phyloP scores from a whole-genome alignment of 2,888 invertebrate genomes.

The Oeneis ivallda region DNA sequence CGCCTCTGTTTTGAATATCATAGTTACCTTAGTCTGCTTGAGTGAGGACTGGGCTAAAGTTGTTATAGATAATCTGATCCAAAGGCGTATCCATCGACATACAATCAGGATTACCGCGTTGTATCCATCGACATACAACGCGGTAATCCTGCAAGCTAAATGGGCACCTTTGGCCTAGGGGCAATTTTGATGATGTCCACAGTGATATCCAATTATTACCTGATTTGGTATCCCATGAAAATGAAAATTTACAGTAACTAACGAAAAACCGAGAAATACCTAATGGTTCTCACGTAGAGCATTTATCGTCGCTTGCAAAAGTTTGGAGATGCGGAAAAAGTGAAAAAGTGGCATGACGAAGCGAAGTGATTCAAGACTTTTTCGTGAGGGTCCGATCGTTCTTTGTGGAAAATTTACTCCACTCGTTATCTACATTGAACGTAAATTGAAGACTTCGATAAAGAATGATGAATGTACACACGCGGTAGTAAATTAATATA shows the following conservation, averaged over 20 bases:
- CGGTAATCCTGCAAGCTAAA: no score
- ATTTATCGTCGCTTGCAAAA: constrained; percentile 8
- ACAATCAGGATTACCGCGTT: no score
- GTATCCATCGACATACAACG: no score
- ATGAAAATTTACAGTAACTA: no score
- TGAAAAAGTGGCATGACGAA: constrained; percentile 26
- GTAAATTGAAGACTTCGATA: constrained; percentile 3
- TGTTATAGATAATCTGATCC: no score
- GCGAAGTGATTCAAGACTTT: constrained; percentile 20
- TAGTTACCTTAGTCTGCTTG: no score
- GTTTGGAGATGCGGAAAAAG: constrained; percentile 5
- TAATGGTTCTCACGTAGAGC: constrained; percentile 1
- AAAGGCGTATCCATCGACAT: no score
- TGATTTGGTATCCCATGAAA: neutral
- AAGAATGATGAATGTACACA: constrained; percentile 1
- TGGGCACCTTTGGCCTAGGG: no score
- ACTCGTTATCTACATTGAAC: constrained; percentile 6
- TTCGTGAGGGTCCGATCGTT: constrained; percentile 15
- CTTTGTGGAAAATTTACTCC: constrained; percentile 21
- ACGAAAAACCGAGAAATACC: neutral
- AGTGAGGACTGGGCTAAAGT: no score
- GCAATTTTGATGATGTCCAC: no score
- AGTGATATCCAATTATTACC: no score
- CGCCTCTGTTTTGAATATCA: no score
- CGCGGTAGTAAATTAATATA: neutral